Evolutionary conservation across 2,113 vertebrate species (phyloP).

Genomic region (Tragelaphus strepsiceros): DNA sequence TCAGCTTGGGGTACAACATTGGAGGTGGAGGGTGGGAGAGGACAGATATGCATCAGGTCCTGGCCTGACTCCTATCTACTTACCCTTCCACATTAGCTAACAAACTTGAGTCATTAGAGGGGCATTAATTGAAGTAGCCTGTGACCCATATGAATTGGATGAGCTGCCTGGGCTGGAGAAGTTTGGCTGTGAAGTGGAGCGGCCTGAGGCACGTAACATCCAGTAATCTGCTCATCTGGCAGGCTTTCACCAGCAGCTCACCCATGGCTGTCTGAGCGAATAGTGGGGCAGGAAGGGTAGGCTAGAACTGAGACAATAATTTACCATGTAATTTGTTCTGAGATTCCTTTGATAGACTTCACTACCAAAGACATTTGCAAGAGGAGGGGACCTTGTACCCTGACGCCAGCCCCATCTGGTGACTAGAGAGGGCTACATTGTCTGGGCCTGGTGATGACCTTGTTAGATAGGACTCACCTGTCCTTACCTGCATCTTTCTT

Average conservation of each 20-base stretch:
- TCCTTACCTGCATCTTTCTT: neutral
- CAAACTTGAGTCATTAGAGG: conserved; percentile 67
- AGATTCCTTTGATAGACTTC: conserved; percentile 78
- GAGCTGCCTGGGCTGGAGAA: conserved; percentile 14
- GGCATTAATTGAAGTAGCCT: conserved; percentile 62
- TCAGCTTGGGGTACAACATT: neutral
- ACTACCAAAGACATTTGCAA: conserved; percentile 68
- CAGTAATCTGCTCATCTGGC: conserved; percentile 71
- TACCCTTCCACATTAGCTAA: conserved; percentile 42
- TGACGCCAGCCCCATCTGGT: neutral
- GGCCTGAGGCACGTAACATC: conserved; percentile 60
- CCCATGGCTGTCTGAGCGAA: conserved; percentile 43
- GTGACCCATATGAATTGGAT: conserved; percentile 56
- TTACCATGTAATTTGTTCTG: conserved; percentile 75
- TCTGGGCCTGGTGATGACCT: neutral
- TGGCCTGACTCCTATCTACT: neutral
- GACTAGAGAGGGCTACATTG: neutral
- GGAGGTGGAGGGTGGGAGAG: neutral
- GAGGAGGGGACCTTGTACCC: conserved; percentile 32
- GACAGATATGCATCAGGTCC: neutral
- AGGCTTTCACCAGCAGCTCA: conserved; percentile 59
- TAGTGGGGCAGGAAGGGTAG: conserved; percentile 51
- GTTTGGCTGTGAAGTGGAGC: conserved; percentile 62
- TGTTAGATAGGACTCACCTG: neutral
- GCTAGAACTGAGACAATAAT: conserved; percentile 66